Conservation (phyloP, 2,797 vertebrate species). For the Mormyrus proboscirostris region DNA sequence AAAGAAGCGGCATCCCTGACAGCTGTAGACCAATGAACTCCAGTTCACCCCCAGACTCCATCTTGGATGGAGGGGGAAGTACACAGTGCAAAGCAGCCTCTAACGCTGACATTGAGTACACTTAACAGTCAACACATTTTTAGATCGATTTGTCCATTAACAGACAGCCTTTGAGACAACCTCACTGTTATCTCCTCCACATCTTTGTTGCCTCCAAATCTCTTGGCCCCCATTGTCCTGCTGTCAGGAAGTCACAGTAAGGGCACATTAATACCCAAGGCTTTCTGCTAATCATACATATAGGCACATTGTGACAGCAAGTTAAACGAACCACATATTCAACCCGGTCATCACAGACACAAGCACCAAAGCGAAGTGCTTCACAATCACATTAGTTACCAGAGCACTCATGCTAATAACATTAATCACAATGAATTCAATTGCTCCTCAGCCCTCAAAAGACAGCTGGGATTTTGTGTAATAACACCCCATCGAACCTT, state of each 20-base stretch:
- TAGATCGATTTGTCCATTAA: constrained; percentile 1
- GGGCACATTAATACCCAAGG: not conserved
- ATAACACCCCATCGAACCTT: constrained; percentile 49
- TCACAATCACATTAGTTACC: constrained; percentile 54
- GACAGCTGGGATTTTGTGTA: constrained; percentile 46
- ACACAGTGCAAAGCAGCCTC: not conserved
- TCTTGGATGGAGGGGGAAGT: not conserved
- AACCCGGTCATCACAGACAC: constrained; percentile 41
- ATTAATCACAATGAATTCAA: constrained; percentile 54
- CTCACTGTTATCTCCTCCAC: not conserved
- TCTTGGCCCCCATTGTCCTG: not conserved
- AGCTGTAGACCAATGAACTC: constrained; percentile 64
- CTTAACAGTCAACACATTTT: constrained; percentile 5
- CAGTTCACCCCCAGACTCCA: constrained; percentile 46
- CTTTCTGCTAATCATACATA: not conserved
- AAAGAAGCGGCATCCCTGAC: constrained; percentile 56
- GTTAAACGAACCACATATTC: constrained; percentile 21
- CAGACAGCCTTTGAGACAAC: not conserved
- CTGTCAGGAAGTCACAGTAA: constrained; percentile 7
- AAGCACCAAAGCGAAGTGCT: constrained; percentile 36
- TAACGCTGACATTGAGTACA: not conserved
- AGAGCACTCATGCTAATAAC: constrained; percentile 59
- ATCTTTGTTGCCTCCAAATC: constrained; percentile 8
- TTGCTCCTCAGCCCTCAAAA: constrained; percentile 42
- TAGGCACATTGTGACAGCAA: constrained; percentile 7